These are phyloP conservation scores for Drosophila kepulauana DNA, from an alignment of 1,140 invertebrate genomes.

Conservation along the genomic window DNA sequence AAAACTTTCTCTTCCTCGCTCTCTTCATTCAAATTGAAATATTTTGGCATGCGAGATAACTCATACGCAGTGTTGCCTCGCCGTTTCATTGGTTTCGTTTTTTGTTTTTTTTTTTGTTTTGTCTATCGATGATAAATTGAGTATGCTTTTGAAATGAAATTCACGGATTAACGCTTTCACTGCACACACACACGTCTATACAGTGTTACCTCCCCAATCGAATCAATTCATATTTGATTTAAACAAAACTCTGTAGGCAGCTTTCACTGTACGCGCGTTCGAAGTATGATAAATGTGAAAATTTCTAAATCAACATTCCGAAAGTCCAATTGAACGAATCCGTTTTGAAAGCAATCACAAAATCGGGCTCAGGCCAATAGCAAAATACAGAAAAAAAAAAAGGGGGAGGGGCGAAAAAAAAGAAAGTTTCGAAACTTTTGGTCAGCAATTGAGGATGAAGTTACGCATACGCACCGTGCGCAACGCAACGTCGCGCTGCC, in stretches of 20 bases:
- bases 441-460: not conserved
- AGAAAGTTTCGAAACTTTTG: not conserved
- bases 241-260: not conserved
- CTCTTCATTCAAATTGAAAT: too few relatives aligned
- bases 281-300: slow-evolving; percentile 1
- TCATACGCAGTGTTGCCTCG: not conserved
- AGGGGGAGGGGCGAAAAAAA: not conserved
- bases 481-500: not conserved
- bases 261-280: not conserved
- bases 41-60: too few relatives aligned
- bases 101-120: too few relatives aligned
- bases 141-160: not conserved
- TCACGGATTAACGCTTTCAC: not conserved
- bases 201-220: not conserved
- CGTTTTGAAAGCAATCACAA: slow-evolving; percentile 8
- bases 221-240: not conserved
- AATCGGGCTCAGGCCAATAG: not conserved
- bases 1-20: too few relatives aligned
- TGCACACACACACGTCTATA: not conserved
- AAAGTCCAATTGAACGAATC: slow-evolving; percentile 6
- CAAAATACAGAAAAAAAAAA: not conserved
- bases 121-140: not conserved
- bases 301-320: slow-evolving; percentile 6
- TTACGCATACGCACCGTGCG: slow-evolving; percentile 25
- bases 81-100: not conserved